phyloP scores from a whole-genome alignment of 2,113 vertebrate species.

The Gallinago undulata region DNA sequence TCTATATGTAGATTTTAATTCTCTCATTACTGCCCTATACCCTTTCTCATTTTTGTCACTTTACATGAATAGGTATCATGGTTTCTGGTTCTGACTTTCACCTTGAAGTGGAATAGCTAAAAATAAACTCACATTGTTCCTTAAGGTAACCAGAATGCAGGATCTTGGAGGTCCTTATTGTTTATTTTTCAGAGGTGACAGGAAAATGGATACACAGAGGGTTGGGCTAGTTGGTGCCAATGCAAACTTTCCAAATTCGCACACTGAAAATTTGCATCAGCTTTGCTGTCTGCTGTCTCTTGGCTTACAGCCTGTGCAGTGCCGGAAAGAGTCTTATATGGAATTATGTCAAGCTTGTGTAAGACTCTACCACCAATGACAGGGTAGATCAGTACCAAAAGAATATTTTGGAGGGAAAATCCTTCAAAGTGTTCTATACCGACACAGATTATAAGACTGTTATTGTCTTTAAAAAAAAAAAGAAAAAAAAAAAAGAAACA shows the following conservation, averaged over 20 bases:
- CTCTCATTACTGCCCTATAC: neutral
- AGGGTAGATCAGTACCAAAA: neutral
- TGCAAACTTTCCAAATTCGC: neutral
- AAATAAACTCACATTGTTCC: neutral
- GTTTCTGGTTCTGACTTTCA: neutral
- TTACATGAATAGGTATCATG: neutral
- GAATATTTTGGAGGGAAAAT: neutral
- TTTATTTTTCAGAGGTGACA: neutral
- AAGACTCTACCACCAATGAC: neutral
- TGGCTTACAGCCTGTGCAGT: neutral
- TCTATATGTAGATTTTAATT: neutral
- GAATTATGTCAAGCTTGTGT: neutral
- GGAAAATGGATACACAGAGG: neutral
- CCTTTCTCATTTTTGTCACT: neutral
- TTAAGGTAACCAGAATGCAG: neutral
- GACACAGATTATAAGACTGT: neutral
- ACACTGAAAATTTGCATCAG: neutral
- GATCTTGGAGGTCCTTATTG: neutral
- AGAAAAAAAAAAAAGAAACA: neutral
- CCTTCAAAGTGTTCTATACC: neutral
- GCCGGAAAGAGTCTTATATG: rapidly evolving
- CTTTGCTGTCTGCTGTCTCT: neutral
- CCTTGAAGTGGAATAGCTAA: neutral
- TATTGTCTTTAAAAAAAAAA: neutral
- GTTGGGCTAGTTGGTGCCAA: no score